phyloP scores from a whole-genome alignment of 2,888 invertebrate genomes.

The Aricia artaxerxes region DNA sequence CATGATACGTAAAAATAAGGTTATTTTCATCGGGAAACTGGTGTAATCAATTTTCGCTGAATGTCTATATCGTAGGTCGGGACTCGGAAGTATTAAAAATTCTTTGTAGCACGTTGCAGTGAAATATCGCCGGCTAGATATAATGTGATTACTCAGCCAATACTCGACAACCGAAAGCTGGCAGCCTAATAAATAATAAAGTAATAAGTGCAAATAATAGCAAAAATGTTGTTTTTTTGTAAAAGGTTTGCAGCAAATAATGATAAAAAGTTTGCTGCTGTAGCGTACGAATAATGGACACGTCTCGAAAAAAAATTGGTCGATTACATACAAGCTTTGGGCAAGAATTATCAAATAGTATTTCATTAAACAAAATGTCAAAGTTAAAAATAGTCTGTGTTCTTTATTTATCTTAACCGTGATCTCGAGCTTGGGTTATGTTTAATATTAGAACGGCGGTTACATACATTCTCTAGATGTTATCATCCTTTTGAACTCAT shows the following conservation, averaged over 20 bases:
- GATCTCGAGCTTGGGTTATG: not conserved
- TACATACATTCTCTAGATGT: constrained; percentile 19
- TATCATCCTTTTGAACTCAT: constrained; percentile 22
- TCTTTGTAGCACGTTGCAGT: not conserved
- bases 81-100: constrained; percentile 13
- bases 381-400: constrained; percentile 17
- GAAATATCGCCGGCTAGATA: constrained; percentile 13
- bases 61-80: not conserved
- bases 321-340: not conserved
- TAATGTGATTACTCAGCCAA: constrained; percentile 13
- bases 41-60: not conserved
- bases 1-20: not conserved
- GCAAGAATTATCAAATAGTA: not conserved
- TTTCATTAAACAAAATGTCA: constrained; percentile 21
- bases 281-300: not conserved
- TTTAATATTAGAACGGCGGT: constrained; percentile 23
- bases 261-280: too few species aligned
- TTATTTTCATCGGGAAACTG: not conserved
- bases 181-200: too few species aligned
- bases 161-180: not conserved
- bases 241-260: too few species aligned
- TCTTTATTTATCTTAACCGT: constrained; percentile 15
- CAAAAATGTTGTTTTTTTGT: too few species aligned
- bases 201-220: not conserved
- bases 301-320: not conserved